Base-by-base conservation (phyloP, 2,888 invertebrate species). In the Phasia obesa region DNA sequence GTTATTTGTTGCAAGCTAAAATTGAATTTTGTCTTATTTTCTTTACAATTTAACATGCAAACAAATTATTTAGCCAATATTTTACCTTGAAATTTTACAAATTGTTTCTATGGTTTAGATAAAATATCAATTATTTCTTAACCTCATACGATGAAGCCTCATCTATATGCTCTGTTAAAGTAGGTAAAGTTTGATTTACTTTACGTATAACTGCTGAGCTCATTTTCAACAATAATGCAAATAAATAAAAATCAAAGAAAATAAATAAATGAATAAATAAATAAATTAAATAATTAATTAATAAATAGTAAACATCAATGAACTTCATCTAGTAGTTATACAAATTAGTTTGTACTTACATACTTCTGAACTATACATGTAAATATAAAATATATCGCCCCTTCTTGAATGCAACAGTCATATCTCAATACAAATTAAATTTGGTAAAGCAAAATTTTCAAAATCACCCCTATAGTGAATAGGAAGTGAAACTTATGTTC, bases 171-270 rank as follows among this genome's bases (percentile, higher is more conserved):
- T 87, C 90, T 80, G 76, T 87, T 87, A 86, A 86, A 86, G 87
- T 86, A 77, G 86, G 88, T 86, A 84, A 87, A 60, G 86, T 85
- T 86, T 65, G 86, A 85, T 70, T 86, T 85, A 84, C 86, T 84
- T 87, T 87, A 85, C 86, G 86, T 69, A 87, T 87, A 75, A 77
- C 85, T 85, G 88, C 88, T 89, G 80, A 86, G 84, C 86, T 86
- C 86, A 86, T 85, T 86, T 86, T 86, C 86, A 86, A 85, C 85
- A 85, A 79, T 71, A 77, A 71, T 80, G 79, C 67, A 73, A 88
- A 70, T 71, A 79, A 83, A 82, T 76, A 76, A 65, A 84, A 85
- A 81, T 59, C 25, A 51, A 74, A 62, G 85, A 87, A 65, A 67
- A 65, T 35, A 31, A 19, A 25, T 51, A 70, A 15, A 27, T 65